Base-by-base conservation (phyloP, 2,797 vertebrate genomes). In the Chaunax sp. region DNA sequence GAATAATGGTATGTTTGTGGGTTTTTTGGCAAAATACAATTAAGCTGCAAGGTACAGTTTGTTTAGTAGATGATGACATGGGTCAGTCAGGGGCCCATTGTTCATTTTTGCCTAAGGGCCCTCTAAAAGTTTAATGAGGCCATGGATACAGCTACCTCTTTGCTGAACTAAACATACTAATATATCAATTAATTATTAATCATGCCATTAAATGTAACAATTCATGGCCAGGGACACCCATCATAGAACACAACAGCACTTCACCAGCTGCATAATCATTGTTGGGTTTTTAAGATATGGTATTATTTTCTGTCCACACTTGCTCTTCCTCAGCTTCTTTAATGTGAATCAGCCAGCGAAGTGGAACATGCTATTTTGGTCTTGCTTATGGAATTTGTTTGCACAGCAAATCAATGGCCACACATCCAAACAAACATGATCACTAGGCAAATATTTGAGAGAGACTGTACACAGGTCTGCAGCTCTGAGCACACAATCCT, bases 381-480 rank as follows among this genome's bases (percentile, higher is more conserved):
- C 78, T 63, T 45, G 75, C 84, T 58, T 72, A 69, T 83, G 69
- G 71, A 83, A 90, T 81, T 79, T 89, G 84, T 92, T 88, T 82
- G 75, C 81, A 69, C 84, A 73, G 82, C 81, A 89, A 90, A 91
- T 91, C 90, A 88, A 83, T 91, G 87, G 75, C 77, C 81, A 82
- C 85, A 84, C 69, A 87, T 64, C 66, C 90, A 92, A 93, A 91
- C 89, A 92, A 87, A 90, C 70, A 81, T 71, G 80, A 89, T 82
- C 76, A 18, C 86, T 84, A 80, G 74, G 89, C 85, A 93, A 94
- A 93, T 91, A 92, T 94, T 93, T 91, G 82, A 82, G 64, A 85
- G 86, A 84, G 82, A 83, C 72, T 80, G 73, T 66, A 75, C 57
- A 59, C 56, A 81, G 83, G 84, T 77, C 83, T 81, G 80, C 73